Conservation (phyloP, 2,113 vertebrate genomes). For the Baryphthengus martii region DNA sequence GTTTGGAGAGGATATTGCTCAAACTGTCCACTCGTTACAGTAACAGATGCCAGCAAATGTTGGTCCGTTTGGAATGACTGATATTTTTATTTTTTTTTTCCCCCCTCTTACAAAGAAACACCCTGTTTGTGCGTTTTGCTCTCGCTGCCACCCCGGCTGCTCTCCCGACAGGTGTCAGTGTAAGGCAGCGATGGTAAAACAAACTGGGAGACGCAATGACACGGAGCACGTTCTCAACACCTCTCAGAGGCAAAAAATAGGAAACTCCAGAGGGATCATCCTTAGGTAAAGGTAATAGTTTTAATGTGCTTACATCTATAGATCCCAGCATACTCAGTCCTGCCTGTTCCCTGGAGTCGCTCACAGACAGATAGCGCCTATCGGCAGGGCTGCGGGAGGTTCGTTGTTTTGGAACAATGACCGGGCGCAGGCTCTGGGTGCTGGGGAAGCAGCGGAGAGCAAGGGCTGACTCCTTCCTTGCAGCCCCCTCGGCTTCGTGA, state of each 20-base stretch:
- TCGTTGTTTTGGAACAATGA: background rate
- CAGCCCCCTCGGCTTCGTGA: background rate
- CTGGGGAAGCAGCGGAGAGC: background rate
- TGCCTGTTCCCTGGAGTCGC: background rate
- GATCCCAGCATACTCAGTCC: background rate
- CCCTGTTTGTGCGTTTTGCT: background rate
- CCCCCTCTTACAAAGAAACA: background rate
- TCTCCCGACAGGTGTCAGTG: background rate
- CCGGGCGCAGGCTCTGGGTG: background rate
- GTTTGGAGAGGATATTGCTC: background rate
- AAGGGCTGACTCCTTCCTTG: background rate
- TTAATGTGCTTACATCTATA: background rate
- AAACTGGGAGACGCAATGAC: background rate
- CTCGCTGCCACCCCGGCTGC: background rate
- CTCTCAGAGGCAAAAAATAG: background rate
- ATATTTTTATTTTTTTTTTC: background rate
- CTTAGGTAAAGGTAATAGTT: background rate
- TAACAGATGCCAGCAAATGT: background rate
- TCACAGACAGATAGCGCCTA: accelerated
- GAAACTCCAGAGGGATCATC: background rate
- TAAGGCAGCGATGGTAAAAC: background rate
- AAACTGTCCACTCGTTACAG: background rate
- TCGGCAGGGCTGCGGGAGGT: background rate
- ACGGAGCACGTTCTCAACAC: accelerated
- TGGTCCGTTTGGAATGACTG: background rate